These are phyloP conservation scores for Sylvilagus bachmani DNA, from an alignment of 2,113 vertebrate genomes.

Conservation along the genomic window DNA sequence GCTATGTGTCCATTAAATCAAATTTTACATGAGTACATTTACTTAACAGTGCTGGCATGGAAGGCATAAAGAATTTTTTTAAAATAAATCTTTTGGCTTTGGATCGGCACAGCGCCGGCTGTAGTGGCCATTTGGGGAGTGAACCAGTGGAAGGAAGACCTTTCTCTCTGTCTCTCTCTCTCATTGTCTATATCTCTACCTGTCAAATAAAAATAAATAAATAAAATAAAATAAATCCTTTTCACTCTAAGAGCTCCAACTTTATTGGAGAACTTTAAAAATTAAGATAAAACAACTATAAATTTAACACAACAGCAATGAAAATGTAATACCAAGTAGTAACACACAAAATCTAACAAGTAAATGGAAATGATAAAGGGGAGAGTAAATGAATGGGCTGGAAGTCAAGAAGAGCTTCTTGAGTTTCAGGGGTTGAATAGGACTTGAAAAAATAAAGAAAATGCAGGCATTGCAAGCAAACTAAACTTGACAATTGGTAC, in stretches of 20 bases:
- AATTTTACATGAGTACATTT: not conserved
- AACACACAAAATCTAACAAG: not conserved
- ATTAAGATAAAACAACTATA: not conserved
- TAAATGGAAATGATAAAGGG: not conserved
- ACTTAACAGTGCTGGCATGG: slow-evolving; percentile 4
- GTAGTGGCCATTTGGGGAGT: no score
- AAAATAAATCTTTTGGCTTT: not conserved
- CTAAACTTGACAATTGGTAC: not conserved
- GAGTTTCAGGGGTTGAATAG: not conserved
- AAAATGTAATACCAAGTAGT: slow-evolving; percentile 11
- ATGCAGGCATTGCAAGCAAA: not conserved
- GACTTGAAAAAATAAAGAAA: not conserved
- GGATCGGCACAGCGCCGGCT: no score
- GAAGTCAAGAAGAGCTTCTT: not conserved
- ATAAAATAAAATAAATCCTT: not conserved
- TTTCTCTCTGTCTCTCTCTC: no score
- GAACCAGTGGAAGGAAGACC: no score
- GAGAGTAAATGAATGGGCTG: not conserved
- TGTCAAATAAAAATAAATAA: no score
- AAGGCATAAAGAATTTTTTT: not conserved
- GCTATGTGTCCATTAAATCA: not conserved
- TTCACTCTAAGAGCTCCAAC: not conserved
- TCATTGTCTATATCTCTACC: no score
- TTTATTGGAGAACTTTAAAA: slow-evolving; percentile 2
- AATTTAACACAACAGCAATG: not conserved